Base-by-base conservation (phyloP, 1,140 invertebrate species). In the Listronotus oregonensis region DNA sequence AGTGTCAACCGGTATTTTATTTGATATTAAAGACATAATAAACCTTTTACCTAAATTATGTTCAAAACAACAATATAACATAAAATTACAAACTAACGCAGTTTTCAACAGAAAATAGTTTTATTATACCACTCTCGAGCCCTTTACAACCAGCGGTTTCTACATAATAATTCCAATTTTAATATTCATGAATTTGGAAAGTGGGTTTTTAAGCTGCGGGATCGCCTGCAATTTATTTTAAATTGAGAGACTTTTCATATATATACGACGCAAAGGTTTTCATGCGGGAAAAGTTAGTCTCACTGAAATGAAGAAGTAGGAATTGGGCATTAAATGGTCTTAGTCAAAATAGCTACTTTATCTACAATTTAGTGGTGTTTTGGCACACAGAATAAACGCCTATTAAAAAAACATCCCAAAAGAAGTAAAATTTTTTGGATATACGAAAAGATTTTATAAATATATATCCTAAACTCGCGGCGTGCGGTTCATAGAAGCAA, bases 131-230 rank as follows among this genome's bases (percentile, higher is more conserved):
- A 59, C 56, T 47, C 11, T 15, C 3, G 10, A 37, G 6, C 56
- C 44, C 44, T 59, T 59, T 59, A 43, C 34, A 59, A 59, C 56
- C 43, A 15, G 27, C 56, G n/a, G 46, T 54, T 59, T 43, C 56
- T 43, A 49, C 56, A 59, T 59, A 59, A 59, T 59, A 59, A 59
- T 59, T 59, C 56, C 37, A 59, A 59, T 59, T 59, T 59, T 59
- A 59, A 59, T 59, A 59, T 59, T 59, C 56, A 59, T 59, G 56
- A 59, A 46, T 59, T 59, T 49, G 44, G 56, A 59, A 59, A 59
- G 56, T 49, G 44, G 27, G 31, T 59, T 59, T 59, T 59, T 59
- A 59, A 49, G 46, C 56, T 49, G 27, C 43, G 43, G 56, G 56
- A 59, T 59, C 47, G 56, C 31, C 42, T 31, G 56, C 43, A 59